phyloP scores from a whole-genome alignment of 1,140 invertebrate genomes.

The Belonocnema kinseyi region DNA sequence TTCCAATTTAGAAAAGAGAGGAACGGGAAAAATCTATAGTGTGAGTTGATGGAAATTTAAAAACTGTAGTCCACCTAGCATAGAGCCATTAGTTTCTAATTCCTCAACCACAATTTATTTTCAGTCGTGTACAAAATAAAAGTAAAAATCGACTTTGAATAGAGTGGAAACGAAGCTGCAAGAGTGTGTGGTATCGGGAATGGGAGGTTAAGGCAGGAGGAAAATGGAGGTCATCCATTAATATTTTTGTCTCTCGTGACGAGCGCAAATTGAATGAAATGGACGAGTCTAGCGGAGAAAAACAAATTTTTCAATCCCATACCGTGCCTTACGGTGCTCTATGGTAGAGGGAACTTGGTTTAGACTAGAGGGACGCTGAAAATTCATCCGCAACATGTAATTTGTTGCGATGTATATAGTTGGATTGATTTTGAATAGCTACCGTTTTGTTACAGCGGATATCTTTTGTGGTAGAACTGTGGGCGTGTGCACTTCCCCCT shows the following conservation, averaged over 20 bases:
- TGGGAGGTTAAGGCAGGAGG: slow-evolving; percentile 13
- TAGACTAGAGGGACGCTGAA: slow-evolving; percentile 40
- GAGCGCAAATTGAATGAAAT: slow-evolving; percentile 57
- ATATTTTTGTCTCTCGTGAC: slow-evolving; percentile 51
- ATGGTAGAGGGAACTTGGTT: neutral
- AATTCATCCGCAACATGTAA: slow-evolving; percentile 72
- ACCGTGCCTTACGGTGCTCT: slow-evolving; percentile 40
- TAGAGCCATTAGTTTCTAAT: slow-evolving; percentile 28
- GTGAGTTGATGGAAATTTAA: no score
- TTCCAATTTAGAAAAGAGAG: no score
- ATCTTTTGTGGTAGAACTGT: slow-evolving; percentile 74
- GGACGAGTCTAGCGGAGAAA: slow-evolving; percentile 41
- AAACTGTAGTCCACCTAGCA: neutral
- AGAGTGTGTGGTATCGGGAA: neutral
- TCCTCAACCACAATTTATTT: slow-evolving; percentile 28
- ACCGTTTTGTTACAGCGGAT: slow-evolving; percentile 74
- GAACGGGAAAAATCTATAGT: no score
- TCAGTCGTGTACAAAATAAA: neutral
- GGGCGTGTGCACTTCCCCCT: slow-evolving; percentile 70
- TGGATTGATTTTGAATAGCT: slow-evolving; percentile 73
- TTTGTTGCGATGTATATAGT: slow-evolving; percentile 66
- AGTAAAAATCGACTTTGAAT: neutral
- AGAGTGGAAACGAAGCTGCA: slow-evolving; percentile 22
- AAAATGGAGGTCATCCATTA: slow-evolving; percentile 49
- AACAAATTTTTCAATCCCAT: slow-evolving; percentile 52